phyloP scores from a whole-genome alignment of 2,113 vertebrate genomes.

The Chaenogobius annularis region DNA sequence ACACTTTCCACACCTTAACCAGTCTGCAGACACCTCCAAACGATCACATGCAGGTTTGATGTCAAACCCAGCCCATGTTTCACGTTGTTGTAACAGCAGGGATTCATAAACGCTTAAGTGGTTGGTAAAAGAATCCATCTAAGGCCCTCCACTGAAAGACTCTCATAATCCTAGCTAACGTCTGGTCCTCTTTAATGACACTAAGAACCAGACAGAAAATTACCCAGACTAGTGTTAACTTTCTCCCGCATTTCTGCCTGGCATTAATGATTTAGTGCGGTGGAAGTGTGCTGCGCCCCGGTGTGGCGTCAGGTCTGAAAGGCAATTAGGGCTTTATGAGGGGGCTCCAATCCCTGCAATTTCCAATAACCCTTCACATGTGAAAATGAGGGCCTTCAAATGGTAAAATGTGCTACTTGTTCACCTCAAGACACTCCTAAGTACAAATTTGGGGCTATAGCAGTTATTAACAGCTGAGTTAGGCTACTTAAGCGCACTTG shows the following conservation, averaged over 20 bases:
- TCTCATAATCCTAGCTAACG: slow-evolving; percentile 68
- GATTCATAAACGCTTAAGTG: slow-evolving; percentile 57
- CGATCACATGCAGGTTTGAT: slow-evolving; percentile 9
- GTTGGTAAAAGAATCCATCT: slow-evolving; percentile 55
- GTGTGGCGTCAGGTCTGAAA: slow-evolving; percentile 72
- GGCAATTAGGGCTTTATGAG: slow-evolving; percentile 72
- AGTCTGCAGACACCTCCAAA: slow-evolving; percentile 2
- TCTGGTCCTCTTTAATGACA: slow-evolving; percentile 71
- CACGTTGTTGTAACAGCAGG: slow-evolving; percentile 62
- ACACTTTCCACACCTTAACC: background rate
- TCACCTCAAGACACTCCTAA: slow-evolving; percentile 13
- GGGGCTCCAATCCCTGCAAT: slow-evolving; percentile 58
- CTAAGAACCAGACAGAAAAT: slow-evolving; percentile 71
- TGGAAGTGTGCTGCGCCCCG: slow-evolving; percentile 52
- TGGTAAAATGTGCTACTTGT: slow-evolving; percentile 18
- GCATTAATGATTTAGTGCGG: slow-evolving; percentile 69
- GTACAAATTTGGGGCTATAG: slow-evolving; percentile 7
- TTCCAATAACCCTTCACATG: slow-evolving; percentile 64
- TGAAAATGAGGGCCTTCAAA: slow-evolving; percentile 61
- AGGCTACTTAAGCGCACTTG: background rate
- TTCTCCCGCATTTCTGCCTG: slow-evolving; percentile 72
- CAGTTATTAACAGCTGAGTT: background rate
- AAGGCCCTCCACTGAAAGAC: slow-evolving; percentile 34
- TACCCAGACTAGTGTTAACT: slow-evolving; percentile 62
- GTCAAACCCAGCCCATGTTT: slow-evolving; percentile 22